Percentiles rank a stretch among this genome's conserved stretches.
Evolutionary conservation across 2,888 invertebrate genomes (phyloP).

Genomic region (Lydus trimaculatus): DNA sequence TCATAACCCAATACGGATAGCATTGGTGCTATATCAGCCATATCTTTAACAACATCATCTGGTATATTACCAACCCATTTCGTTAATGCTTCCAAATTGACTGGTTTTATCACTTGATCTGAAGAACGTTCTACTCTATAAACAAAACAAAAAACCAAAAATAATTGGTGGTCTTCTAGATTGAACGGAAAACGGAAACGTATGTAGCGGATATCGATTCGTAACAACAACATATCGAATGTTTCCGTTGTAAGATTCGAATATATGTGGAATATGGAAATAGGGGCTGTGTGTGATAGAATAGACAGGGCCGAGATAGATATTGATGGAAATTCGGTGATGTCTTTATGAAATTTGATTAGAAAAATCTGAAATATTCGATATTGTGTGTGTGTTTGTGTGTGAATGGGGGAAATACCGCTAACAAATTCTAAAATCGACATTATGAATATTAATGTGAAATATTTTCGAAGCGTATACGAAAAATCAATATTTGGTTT

Average conservation of each 20-base stretch:
- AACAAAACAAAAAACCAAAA: conserved; percentile 26
- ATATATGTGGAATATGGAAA: neutral
- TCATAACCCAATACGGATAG: conserved; percentile 92
- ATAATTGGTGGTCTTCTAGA: neutral
- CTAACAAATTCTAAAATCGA: neutral
- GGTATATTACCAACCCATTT: conserved; percentile 93
- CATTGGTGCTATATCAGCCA: conserved; percentile 96
- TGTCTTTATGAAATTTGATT: too few relatives aligned
- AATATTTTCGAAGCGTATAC: neutral
- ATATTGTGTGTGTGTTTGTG: too few relatives aligned
- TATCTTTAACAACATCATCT: conserved; percentile 89
- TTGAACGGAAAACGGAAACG: neutral
- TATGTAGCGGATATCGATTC: conserved; percentile 1
- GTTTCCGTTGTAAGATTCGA: neutral
- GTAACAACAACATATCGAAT: neutral
- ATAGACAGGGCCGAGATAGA: too few relatives aligned
- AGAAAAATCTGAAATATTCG: too few relatives aligned
- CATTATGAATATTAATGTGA: neutral
- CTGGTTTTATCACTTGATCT: conserved; percentile 98
- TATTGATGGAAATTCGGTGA: too few relatives aligned
- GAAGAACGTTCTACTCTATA: conserved; percentile 94
- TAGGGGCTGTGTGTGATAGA: neutral
- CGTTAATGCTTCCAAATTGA: conserved; percentile 93
- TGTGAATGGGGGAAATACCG: too few relatives aligned
- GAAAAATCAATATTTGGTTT: neutral